These are phyloP conservation scores for Ophion ellenae DNA, from an alignment of 2,888 invertebrate genomes.

Conservation along the genomic window DNA sequence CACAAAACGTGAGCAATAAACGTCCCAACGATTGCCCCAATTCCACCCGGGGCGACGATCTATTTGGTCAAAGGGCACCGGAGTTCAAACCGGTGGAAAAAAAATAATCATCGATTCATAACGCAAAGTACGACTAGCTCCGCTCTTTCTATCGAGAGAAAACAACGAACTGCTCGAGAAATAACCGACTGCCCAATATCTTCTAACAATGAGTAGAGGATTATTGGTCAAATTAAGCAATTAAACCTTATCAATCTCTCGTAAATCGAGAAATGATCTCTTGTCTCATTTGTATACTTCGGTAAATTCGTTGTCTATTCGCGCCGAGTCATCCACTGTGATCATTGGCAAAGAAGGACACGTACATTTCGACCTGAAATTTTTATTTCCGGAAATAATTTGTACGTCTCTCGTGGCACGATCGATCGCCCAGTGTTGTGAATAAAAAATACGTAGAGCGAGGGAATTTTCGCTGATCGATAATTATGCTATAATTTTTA, in stretches of 20 bases:
- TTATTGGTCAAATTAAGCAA: neutral
- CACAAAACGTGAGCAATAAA: conserved; percentile 31
- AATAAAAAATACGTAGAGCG: neutral
- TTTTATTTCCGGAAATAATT: neutral
- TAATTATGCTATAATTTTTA: neutral
- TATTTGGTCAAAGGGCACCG: conserved; percentile 66
- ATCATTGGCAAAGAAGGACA: neutral
- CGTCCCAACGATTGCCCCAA: conserved; percentile 17
- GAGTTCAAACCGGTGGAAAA: conserved; percentile 68
- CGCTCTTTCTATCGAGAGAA: neutral
- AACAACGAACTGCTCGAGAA: neutral
- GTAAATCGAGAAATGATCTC: neutral
- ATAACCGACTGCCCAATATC: neutral
- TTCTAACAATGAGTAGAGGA: neutral
- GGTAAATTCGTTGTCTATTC: neutral
- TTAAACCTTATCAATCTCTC: neutral
- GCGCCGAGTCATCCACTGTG: neutral
- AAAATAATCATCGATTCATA: conserved; percentile 23
- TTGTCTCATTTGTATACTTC: neutral
- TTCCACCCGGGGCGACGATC: conserved; percentile 30
- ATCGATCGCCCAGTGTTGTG: neutral
- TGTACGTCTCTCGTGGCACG: neutral
- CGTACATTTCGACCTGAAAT: neutral
- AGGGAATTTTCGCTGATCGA: neutral
- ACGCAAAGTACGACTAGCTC: too few species aligned